Evolutionary conservation across 2,797 vertebrate species (phyloP), one percentile per base, ranked within the genome.

Genomic region (Gouania willdenowi): DNA sequence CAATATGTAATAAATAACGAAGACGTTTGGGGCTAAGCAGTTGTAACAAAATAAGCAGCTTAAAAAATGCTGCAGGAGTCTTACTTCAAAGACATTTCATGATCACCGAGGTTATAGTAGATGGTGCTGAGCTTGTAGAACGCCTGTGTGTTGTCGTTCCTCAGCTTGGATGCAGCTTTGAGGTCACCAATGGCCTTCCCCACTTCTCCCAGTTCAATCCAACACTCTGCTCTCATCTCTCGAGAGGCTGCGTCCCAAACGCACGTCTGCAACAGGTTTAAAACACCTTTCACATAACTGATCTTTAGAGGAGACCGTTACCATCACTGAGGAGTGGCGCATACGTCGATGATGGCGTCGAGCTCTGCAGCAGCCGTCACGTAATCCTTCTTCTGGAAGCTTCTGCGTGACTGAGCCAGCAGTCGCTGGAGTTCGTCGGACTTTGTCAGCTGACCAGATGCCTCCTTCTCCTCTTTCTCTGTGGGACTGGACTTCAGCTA

Each of bases 91-190:
- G 97, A 95, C 81, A 97, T 88, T 54, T 97, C 92, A 1, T 98
- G 95, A 81, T 98, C 95, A 66, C 96, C 97, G 14, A 98, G 87
- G 18, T 91, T 83, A 58, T 98, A 99, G 74, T 98, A 95, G 78
- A 99, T 93, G 44, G 34, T 92, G 89, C 94, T 98, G 81, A 98
- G 93, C 79, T 92, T 94, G 85, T 93, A 95, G 79, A 94, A 98
- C 24, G 94, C 95, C 77, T 92, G 89, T 0, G 95, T 98, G 46
- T 98, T 98, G 82, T 96, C 96, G 12, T 52, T 96, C 85, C 90
- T 96, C 62, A 98, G 71, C 77, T 98, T 99, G 37, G 94, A 93
- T 23, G 92, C 77, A 22, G 91, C 93, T 85, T 96, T 98, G 39
- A 99, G 90, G 89, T 99, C 97, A 52, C 85, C 91, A 85, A 98